phyloP scores from a whole-genome alignment of 2,113 vertebrate genomes.

The Ciconia stormi region DNA sequence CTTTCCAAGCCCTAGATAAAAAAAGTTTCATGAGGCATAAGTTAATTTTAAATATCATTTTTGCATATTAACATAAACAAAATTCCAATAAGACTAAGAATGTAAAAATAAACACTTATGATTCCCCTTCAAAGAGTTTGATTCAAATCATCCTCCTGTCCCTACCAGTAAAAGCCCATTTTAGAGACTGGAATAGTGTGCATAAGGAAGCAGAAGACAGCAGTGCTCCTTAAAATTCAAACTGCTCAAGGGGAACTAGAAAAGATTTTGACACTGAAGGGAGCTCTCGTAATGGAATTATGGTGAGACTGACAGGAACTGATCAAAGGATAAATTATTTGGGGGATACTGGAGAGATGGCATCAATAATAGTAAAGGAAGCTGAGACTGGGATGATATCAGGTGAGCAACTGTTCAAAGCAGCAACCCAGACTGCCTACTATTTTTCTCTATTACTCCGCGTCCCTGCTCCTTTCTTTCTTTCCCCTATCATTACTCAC shows the following conservation, averaged over 20 bases:
- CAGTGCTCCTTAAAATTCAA: background rate
- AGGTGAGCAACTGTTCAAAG: background rate
- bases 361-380: background rate
- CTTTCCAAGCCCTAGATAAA: background rate
- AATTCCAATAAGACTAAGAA: background rate
- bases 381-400: background rate
- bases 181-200: background rate
- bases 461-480: rapidly evolving
- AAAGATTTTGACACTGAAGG: background rate
- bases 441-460: rapidly evolving
- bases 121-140: background rate
- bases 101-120: background rate
- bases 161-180: background rate
- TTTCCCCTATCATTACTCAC: background rate
- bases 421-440: background rate
- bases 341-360: background rate
- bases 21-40: background rate
- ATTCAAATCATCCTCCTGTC: background rate
- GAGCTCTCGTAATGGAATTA: background rate
- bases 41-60: background rate
- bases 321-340: background rate
- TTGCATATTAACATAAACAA: background rate
- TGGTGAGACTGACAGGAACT: background rate
- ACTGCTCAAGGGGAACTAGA: background rate
- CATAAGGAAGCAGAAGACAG: background rate